Evolutionary conservation across 2,797 vertebrate species (phyloP).

Genomic region (Erethizon dorsatum): DNA sequence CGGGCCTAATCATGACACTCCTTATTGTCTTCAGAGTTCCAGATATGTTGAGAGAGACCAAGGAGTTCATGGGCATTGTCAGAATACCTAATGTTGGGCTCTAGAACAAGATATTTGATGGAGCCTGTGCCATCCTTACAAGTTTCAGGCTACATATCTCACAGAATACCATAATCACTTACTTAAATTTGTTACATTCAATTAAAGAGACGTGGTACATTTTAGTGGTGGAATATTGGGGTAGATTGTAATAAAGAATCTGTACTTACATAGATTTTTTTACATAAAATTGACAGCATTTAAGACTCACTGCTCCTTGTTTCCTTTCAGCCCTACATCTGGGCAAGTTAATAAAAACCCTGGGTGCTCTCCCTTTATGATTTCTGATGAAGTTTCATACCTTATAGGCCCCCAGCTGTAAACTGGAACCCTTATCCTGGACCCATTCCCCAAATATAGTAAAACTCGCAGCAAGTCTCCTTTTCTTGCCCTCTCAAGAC

Average conservation of each 20-base stretch:
- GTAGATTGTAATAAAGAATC: conserved; percentile 27
- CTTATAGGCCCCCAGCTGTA: background rate
- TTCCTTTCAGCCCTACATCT: conserved; percentile 17
- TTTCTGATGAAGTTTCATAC: background rate
- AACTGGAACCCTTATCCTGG: background rate
- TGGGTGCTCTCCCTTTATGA: background rate
- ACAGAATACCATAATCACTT: background rate
- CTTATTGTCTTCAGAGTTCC: background rate
- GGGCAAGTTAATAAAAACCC: conserved; percentile 5
- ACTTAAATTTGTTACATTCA: conserved; percentile 43
- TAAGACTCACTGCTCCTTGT: background rate
- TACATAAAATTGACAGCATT: background rate
- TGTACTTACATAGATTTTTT: background rate
- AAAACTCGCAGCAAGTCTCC: conserved; percentile 3
- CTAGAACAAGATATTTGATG: conserved; percentile 36
- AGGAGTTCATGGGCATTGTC: conserved; percentile 30
- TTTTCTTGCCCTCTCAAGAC: conserved; percentile 46
- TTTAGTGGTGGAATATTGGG: conserved; percentile 44
- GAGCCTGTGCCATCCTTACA: background rate
- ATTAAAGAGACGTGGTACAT: conserved; percentile 46
- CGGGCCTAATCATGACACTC: conserved; percentile 5
- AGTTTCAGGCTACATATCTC: background rate
- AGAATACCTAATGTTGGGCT: background rate
- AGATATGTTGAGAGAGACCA: background rate
- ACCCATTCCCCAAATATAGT: background rate